phyloP scores from a whole-genome alignment of 1,140 invertebrate genomes.

The Tyrophagus putrescentiae region DNA sequence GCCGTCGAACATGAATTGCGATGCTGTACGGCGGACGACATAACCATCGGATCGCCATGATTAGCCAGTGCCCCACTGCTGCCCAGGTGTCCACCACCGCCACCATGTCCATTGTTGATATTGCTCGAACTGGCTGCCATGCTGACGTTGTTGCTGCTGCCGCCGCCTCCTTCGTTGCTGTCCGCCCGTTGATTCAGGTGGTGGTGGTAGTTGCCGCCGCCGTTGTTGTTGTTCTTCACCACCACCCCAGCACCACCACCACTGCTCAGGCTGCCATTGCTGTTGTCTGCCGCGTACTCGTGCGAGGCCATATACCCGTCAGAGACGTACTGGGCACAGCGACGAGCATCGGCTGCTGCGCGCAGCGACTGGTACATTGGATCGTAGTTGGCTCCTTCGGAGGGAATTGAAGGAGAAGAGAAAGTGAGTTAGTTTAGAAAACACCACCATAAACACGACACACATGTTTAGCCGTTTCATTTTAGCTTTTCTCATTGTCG shows the following conservation, averaged over 20 bases:
- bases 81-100: constrained; percentile 5
- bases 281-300: too few relatives aligned
- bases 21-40: too few relatives aligned
- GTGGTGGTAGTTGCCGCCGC: background rate
- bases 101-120: background rate
- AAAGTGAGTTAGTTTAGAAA: background rate
- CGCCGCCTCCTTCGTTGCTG: background rate
- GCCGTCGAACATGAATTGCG: too few relatives aligned
- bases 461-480: too few relatives aligned
- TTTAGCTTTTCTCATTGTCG: too few relatives aligned
- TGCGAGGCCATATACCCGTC: constrained; percentile 4
- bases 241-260: too few relatives aligned
- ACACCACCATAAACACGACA: background rate
- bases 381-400: too few relatives aligned
- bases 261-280: too few relatives aligned
- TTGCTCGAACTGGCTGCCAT: background rate
- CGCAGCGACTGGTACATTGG: constrained; percentile 81
- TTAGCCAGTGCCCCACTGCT: too few relatives aligned
- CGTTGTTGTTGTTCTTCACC: background rate
- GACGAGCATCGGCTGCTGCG: constrained; percentile 62
- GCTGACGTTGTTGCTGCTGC: background rate
- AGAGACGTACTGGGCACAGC: background rate
- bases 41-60: too few relatives aligned
- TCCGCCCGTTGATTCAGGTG: background rate
- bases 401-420: background rate